phyloP scores from a whole-genome alignment of 2,888 invertebrate genomes.

The Eulithis prunata region DNA sequence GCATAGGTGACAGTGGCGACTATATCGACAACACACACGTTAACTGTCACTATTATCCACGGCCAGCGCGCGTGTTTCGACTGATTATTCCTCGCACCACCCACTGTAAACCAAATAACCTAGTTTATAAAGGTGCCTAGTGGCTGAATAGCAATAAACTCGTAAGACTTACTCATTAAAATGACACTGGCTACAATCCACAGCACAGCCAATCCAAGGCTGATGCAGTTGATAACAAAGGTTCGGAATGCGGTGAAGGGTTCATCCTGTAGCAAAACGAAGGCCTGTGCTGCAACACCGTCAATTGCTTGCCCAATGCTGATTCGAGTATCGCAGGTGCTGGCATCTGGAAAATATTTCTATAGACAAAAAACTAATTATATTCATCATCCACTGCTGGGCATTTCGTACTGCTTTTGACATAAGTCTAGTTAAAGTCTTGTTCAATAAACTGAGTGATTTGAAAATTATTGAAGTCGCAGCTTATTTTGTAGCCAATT shows the following conservation, averaged over 20 bases:
- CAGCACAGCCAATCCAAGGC: constrained; percentile 55
- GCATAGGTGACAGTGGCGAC: constrained; percentile 63
- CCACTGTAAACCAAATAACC: constrained; percentile 50
- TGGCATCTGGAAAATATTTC: constrained; percentile 58
- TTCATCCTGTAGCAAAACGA: constrained; percentile 56
- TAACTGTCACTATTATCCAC: constrained; percentile 62
- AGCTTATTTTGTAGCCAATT: too few relatives aligned
- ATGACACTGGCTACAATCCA: constrained; percentile 64
- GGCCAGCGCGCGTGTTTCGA: constrained; percentile 65
- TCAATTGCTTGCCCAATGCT: constrained; percentile 66
- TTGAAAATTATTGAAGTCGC: too few relatives aligned
- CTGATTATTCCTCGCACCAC: constrained; percentile 56
- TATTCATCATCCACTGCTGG: background rate
- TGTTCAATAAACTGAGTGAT: too few relatives aligned
- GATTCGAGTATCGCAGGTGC: constrained; percentile 56
- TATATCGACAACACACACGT: constrained; percentile 56
- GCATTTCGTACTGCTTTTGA: too few relatives aligned
- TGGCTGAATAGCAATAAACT: background rate
- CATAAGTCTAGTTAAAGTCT: too few relatives aligned
- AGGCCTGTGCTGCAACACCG: constrained; percentile 62
- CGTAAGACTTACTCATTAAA: constrained; percentile 61
- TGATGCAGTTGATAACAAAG: constrained; percentile 60
- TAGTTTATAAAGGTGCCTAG: background rate
- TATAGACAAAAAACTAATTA: background rate
- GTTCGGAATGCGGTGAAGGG: constrained; percentile 64